These are phyloP conservation scores for Drosophila azteca DNA, from an alignment of 1,140 invertebrate species.

Conservation along the genomic window DNA sequence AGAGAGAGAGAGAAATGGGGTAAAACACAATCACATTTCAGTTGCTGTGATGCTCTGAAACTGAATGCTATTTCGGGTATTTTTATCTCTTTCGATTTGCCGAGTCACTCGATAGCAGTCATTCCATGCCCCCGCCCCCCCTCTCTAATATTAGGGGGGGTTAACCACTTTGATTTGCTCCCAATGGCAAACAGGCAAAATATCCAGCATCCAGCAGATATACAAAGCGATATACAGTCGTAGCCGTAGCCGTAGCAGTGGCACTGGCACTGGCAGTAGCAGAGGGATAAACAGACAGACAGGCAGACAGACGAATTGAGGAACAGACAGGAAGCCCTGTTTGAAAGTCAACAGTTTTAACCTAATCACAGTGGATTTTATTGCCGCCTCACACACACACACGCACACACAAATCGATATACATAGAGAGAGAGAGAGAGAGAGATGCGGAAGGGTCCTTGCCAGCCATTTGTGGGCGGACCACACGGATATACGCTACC, in stretches of 20 bases:
- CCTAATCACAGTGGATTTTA: slow-evolving; percentile 80
- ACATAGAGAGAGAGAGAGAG: no score
- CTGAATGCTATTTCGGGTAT: slow-evolving; percentile 57
- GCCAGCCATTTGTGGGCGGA: slow-evolving; percentile 54
- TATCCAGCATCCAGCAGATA: slow-evolving; percentile 19
- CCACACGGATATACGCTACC: slow-evolving; percentile 27
- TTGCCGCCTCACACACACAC: slow-evolving; percentile 47
- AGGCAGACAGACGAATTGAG: neutral
- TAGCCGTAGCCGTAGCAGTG: no score
- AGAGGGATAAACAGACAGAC: neutral
- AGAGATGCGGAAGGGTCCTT: slow-evolving; percentile 24
- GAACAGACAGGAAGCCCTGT: slow-evolving; percentile 48
- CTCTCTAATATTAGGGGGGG: slow-evolving; percentile 3
- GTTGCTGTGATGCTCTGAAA: slow-evolving; percentile 26
- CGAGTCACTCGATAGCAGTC: slow-evolving; percentile 64
- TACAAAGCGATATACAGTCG: slow-evolving; percentile 19
- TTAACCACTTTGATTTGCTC: slow-evolving; percentile 50
- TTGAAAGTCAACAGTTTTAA: slow-evolving; percentile 81
- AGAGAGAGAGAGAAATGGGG: neutral
- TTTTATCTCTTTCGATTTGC: slow-evolving; percentile 79
- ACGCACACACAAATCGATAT: slow-evolving; percentile 59
- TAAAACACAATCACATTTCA: slow-evolving; percentile 51
- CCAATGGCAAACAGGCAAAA: slow-evolving; percentile 41
- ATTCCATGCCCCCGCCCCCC: no score
- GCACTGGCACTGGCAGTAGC: no score